A percentile compares a stretch with the other conserved stretches of the same genome.
Conservation (phyloP, 1,140 invertebrate species). For the Trichomalopsis sarcophagae region DNA sequence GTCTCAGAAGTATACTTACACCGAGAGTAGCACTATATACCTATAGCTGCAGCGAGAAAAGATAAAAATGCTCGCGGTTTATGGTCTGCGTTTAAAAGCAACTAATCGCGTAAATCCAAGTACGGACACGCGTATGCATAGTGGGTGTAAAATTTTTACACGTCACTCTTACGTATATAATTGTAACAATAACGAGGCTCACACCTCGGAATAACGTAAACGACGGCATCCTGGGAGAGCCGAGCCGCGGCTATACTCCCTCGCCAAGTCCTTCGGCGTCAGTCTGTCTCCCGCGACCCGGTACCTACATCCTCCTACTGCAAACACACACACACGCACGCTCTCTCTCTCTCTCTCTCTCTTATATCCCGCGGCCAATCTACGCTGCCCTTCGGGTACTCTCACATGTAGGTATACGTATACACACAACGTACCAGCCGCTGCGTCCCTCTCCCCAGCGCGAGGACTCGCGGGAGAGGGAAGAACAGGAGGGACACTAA, state of each 20-base stretch:
- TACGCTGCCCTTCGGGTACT: not conserved
- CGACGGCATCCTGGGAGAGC: no score
- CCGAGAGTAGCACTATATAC: no score
- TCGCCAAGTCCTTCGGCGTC: slow-evolving; percentile 33
- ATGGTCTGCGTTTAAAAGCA: not conserved
- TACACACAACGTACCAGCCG: not conserved
- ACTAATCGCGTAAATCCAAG: not conserved
- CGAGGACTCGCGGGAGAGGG: slow-evolving; percentile 1
- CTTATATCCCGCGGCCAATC: not conserved
- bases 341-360: not conserved
- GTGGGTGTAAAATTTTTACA: no score
- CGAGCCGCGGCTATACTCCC: not conserved
- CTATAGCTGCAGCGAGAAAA: not conserved
- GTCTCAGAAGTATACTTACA: no score
- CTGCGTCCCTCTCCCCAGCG: not conserved
- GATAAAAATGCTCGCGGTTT: not conserved
- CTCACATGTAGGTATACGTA: not conserved
- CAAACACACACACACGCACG: not conserved
- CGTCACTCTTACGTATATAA: no score
- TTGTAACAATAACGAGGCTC: not conserved
- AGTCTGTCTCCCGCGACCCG: slow-evolving; percentile 38
- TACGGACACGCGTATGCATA: no score
- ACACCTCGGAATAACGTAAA: not conserved
- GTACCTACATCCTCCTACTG: not conserved
- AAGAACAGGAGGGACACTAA: slow-evolving; percentile 62